These are phyloP conservation scores for Drosophila vallismaia DNA, from an alignment of 2,888 invertebrate species.

Conservation along the genomic window DNA sequence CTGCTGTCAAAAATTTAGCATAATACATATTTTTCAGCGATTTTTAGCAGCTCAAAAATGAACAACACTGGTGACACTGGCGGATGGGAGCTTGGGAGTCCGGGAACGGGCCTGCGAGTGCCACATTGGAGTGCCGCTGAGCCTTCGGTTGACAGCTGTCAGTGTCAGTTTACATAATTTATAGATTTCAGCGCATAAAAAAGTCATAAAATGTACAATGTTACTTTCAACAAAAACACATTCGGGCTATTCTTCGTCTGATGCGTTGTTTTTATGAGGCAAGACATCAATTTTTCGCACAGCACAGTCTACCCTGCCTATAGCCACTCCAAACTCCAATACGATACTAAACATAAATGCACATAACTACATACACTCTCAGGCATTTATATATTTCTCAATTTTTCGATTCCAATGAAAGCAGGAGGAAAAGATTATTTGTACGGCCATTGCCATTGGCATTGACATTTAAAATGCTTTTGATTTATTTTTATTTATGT, in stretches of 20 bases:
- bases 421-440: conserved; percentile 47
- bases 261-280: conserved; percentile 77
- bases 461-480: conserved; percentile 71
- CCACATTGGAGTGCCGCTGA: conserved; percentile 46
- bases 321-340: conserved; percentile 34
- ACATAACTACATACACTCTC: conserved; percentile 12
- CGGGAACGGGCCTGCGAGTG: conserved; percentile 31
- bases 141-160: conserved; percentile 71
- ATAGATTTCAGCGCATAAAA: conserved; percentile 79
- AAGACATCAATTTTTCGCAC: conserved; percentile 74
- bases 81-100: conserved; percentile 9
- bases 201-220: conserved; percentile 79
- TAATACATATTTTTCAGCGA: not conserved
- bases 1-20: not conserved
- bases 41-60: not conserved
- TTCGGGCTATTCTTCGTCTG: conserved; percentile 47
- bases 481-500: conserved; percentile 77
- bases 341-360: conserved; percentile 12
- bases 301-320: conserved; percentile 43
- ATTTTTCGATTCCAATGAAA: conserved; percentile 53
- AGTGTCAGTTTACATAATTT: conserved; percentile 79
- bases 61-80: conserved; percentile 12
- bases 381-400: conserved; percentile 50
- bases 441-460: conserved; percentile 33
- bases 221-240: conserved; percentile 76